These are phyloP conservation scores for Rhabdophis nuchalis DNA, from an alignment of 2,797 vertebrate species.

Conservation along the genomic window DNA sequence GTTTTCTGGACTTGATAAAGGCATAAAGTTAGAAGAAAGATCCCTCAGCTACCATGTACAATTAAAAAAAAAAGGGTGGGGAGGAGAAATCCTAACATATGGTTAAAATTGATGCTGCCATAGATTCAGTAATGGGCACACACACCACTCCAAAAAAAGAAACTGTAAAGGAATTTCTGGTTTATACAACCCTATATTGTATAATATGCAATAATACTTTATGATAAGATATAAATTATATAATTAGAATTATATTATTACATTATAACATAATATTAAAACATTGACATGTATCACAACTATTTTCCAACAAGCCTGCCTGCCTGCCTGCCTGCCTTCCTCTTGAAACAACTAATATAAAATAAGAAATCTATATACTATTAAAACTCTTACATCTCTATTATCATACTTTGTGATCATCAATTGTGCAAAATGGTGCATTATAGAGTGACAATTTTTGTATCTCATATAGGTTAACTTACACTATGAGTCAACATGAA, in stretches of 20 bases:
- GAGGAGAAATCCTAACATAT: not conserved
- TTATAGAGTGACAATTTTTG: not conserved
- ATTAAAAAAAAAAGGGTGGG: no score
- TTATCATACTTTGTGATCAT: not conserved
- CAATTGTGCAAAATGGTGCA: not conserved
- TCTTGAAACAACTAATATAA: not conserved
- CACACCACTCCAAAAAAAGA: not conserved
- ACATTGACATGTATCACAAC: not conserved
- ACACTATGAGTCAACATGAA: not conserved
- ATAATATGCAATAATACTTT: not conserved
- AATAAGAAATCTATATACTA: not conserved
- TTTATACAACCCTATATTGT: not conserved
- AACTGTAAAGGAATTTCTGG: not conserved
- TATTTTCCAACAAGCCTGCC: not conserved
- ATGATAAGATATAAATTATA: not conserved
- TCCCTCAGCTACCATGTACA: not conserved
- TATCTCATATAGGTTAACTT: not conserved
- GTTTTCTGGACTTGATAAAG: not conserved
- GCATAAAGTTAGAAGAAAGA: not conserved
- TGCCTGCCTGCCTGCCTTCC: no score
- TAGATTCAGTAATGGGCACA: not conserved
- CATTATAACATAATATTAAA: not conserved
- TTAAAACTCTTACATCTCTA: not conserved
- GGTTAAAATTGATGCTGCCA: not conserved
- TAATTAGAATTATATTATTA: not conserved